phyloP scores from a whole-genome alignment of 2,113 vertebrate genomes.

The Takifugu bimaculatus region DNA sequence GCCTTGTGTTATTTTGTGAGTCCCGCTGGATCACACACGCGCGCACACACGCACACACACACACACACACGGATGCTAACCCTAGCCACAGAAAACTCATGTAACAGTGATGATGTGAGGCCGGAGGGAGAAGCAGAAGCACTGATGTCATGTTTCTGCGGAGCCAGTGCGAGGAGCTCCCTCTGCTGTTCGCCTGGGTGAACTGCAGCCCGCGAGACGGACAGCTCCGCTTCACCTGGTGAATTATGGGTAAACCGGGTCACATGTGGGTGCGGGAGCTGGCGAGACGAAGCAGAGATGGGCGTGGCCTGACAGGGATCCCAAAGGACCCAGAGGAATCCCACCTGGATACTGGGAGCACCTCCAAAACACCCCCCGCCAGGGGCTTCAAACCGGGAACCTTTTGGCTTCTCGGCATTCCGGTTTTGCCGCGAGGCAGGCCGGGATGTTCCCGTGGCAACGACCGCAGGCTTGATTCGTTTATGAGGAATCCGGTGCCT shows the following conservation, averaged over 20 bases:
- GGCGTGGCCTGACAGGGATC: no score
- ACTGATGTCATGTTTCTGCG: slow-evolving; percentile 66
- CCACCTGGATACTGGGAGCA: no score
- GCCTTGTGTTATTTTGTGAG: not conserved
- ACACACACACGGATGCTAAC: slow-evolving; percentile 34
- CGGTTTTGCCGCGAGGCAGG: no score
- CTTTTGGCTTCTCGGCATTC: no score
- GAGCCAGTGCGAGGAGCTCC: slow-evolving; percentile 59
- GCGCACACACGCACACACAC: slow-evolving; percentile 10
- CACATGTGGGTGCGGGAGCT: no score
- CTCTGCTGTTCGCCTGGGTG: slow-evolving; percentile 51
- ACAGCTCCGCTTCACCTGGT: slow-evolving; percentile 17
- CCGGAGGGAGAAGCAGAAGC: slow-evolving; percentile 54
- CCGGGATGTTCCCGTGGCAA: no score
- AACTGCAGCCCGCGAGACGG: slow-evolving; percentile 12
- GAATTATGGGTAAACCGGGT: slow-evolving; percentile 54
- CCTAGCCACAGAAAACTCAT: slow-evolving; percentile 63
- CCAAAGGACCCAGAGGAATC: no score
- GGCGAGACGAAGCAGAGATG: no score
- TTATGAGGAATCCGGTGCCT: slow-evolving; percentile 34
- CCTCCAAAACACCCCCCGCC: no score
- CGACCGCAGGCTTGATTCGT: slow-evolving; percentile 11
- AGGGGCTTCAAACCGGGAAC: no score
- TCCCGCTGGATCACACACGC: not conserved
- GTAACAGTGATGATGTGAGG: slow-evolving; percentile 60